These are phyloP conservation scores for Argentina silus DNA, from an alignment of 2,797 vertebrate species.

Conservation along the genomic window DNA sequence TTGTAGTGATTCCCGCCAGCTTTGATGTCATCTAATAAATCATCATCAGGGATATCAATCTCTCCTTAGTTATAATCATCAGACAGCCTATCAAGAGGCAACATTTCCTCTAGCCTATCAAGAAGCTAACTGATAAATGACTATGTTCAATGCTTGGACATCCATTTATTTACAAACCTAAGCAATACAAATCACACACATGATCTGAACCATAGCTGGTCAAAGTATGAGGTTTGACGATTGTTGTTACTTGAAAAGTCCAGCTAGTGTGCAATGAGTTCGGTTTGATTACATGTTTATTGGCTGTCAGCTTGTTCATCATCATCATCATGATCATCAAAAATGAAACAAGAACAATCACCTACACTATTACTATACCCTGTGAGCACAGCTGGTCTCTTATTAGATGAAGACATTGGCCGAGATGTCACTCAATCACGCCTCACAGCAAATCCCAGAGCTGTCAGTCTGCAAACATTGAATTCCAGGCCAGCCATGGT, in stretches of 20 bases:
- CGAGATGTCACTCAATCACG: constrained; percentile 34
- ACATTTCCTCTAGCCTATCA: constrained; percentile 23
- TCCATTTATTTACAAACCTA: constrained; percentile 23
- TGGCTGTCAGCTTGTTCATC: background rate
- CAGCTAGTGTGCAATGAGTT: no score
- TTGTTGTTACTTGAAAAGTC: no score
- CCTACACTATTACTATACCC: background rate
- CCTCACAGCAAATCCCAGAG: constrained; percentile 39
- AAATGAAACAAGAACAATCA: background rate
- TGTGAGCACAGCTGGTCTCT: background rate
- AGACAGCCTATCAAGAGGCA: constrained; percentile 59
- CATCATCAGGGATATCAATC: constrained; percentile 60
- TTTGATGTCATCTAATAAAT: constrained; percentile 71
- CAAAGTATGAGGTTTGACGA: no score
- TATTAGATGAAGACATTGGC: constrained; percentile 49
- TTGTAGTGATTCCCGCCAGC: constrained; percentile 55
- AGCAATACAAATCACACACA: constrained; percentile 27
- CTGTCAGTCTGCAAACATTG: constrained; percentile 18
- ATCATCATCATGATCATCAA: background rate
- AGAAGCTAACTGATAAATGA: background rate
- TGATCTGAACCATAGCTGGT: no score
- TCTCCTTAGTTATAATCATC: constrained; percentile 43
- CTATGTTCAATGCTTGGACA: constrained; percentile 10
- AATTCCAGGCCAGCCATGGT: constrained; percentile 23
- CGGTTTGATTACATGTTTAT: no score